Base-by-base conservation (phyloP, 2,797 vertebrate genomes). In the Siniperca obscura region DNA sequence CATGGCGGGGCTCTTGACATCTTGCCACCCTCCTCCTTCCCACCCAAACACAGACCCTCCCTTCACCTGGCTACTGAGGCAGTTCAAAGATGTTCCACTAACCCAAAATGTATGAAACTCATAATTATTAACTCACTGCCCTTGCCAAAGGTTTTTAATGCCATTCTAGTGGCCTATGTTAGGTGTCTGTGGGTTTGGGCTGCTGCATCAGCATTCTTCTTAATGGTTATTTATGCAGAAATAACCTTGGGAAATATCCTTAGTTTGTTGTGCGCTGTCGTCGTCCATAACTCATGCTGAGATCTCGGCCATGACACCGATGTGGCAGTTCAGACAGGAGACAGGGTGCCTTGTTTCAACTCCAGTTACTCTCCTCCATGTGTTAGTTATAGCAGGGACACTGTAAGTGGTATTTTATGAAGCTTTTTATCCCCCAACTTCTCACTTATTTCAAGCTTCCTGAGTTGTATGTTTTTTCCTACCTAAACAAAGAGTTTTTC, bases 201-300 rank as follows among this genome's bases (percentile, higher is more conserved):
- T 80, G 84, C 83, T 57, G 89, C 78, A 56, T 94, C 90, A 92
- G 90, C 90, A 34, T 86, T 91, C 46, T 75, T 83, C 73, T 75
- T 91, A 90, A 92, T 93, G 83, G 85, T 89, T 90, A 91, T 92
- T 93, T 93, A 93, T 93, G 89, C 90, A 69, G 82, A 62, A 71
- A 86, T 93, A 93, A 94, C 91, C 91, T 93, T 94, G 93, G 71
- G 50, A 91, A 85, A 86, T 89, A 86, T 92, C 90, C 87, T 94
- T 94, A 92, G 87, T 90, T 94, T 91, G 86, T 86, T 90, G 88
- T 92, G 88, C 85, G 80, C 90, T 86, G 90, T 93, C 87, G 46
- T 76, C 36, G 55, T 90, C 84, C 85, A 89, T 91, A 92, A 91
- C 82, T 89, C 87, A 69, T 13, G 56, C 73, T 84, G 81, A 70